Conservation (phyloP, 35 echinoderm and acorn worm genomes). For the Acanthaster planci region DNA sequence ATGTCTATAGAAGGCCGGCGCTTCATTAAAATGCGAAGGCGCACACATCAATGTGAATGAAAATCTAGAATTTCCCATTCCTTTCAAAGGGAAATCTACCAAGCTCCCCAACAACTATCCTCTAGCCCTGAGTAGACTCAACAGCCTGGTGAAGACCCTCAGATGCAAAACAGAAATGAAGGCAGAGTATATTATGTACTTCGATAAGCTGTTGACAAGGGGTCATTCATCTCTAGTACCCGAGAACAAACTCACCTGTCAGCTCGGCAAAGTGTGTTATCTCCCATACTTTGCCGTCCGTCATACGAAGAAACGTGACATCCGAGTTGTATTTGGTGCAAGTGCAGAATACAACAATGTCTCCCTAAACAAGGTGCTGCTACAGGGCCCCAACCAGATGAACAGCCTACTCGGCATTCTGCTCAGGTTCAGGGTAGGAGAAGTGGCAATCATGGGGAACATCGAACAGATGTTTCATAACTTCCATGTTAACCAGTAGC, state of each 20-base stretch:
- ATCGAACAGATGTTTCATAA: slow-evolving; percentile 70
- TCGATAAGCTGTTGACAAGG: slow-evolving; percentile 41
- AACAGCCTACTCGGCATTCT: slow-evolving; percentile 62
- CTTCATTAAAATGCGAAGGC: background rate
- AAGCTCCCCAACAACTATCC: slow-evolving; percentile 53
- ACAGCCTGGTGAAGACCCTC: slow-evolving; percentile 23
- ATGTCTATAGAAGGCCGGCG: background rate
- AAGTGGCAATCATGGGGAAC: slow-evolving; percentile 59
- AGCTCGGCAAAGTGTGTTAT: slow-evolving; percentile 47
- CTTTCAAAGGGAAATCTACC: too few species aligned
- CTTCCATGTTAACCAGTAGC: slow-evolving; percentile 38
- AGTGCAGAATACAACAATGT: slow-evolving; percentile 40
- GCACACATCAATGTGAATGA: background rate
- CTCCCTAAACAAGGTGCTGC: slow-evolving; percentile 57
- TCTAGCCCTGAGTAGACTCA: slow-evolving; percentile 23
- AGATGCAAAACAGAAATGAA: background rate
- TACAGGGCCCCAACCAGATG: slow-evolving; percentile 61
- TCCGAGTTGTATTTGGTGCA: slow-evolving; percentile 64
- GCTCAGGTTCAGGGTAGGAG: slow-evolving; percentile 52
- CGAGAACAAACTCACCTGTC: background rate
- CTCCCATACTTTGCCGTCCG: slow-evolving; percentile 72
- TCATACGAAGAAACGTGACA: slow-evolving; percentile 66
- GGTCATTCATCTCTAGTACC: slow-evolving; percentile 51
- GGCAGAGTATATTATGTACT: slow-evolving; percentile 37
- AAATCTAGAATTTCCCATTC: background rate